These are phyloP conservation scores for Thinocorus orbignyianus DNA, from an alignment of 2,113 vertebrate genomes.

Conservation along the genomic window DNA sequence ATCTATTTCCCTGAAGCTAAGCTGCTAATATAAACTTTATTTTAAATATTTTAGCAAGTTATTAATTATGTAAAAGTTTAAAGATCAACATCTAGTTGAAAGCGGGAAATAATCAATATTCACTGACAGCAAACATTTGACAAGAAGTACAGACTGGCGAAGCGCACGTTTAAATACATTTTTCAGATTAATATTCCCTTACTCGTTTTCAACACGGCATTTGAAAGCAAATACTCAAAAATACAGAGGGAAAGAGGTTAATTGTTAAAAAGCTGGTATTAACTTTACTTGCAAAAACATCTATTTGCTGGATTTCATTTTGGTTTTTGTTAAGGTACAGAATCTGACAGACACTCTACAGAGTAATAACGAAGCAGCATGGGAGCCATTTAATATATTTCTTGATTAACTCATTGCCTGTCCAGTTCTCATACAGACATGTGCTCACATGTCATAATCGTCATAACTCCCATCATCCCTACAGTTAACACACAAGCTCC, in stretches of 20 bases:
- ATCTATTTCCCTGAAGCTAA: slow-evolving; percentile 17
- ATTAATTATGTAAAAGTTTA: not conserved
- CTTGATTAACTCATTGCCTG: slow-evolving; percentile 96
- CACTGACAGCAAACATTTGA: not conserved
- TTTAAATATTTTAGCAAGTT: not conserved
- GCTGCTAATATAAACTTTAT: not conserved
- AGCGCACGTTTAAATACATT: not conserved
- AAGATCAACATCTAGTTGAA: not conserved
- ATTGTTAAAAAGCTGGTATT: slow-evolving; percentile 5
- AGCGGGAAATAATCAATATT: not conserved
- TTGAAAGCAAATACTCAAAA: not conserved
- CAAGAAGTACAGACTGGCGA: not conserved
- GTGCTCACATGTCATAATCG: slow-evolving; percentile 96
- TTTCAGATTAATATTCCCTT: not conserved
- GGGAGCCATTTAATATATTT: slow-evolving; percentile 89
- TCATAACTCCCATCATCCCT: slow-evolving; percentile 89
- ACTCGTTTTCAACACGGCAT: not conserved
- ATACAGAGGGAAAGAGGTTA: not conserved
- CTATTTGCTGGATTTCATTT: not conserved
- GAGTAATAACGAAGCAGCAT: slow-evolving; percentile 88
- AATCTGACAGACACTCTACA: slow-evolving; percentile 75
- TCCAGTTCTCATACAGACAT: slow-evolving; percentile 90
- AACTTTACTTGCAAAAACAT: slow-evolving; percentile 22
- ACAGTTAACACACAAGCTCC: slow-evolving; percentile 83
- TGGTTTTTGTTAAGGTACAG: slow-evolving; percentile 61